Base-by-base conservation (phyloP, 2,888 invertebrate species). In the Phania funesta region DNA sequence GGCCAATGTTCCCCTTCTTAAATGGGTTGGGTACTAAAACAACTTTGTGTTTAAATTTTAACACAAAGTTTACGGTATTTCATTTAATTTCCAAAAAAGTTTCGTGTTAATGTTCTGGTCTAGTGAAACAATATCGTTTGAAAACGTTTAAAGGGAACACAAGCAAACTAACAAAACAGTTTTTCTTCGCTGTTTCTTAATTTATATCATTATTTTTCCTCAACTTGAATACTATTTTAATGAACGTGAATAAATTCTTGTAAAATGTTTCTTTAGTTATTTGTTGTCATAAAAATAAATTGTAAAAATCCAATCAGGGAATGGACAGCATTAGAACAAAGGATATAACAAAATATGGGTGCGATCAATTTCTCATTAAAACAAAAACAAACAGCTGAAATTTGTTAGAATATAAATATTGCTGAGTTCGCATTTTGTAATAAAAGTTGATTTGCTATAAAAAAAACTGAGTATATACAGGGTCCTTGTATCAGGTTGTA, bases 221-320 rank as follows among this genome's bases (percentile, higher is more conserved):
- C 4, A n/a, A 13, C 3, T n/a, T 38, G n/a, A n/a, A 38, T 9
- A 38, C 3, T 13, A 2, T 38, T 2, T 13, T 13, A 38, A 11
- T 38, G 4, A 3, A 13, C 4, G 11, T 3, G 5, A 13, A 38
- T 38, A 38, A n/a, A 38, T n/a, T 11, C 20, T 38, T 24, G 32
- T 1, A 7, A 26, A 20, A n/a, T 54, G 4, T 29, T 26, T 1
- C 24, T 44, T 35, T 1, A 18, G 5, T 46, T 41, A 5, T 16
- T 38, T 50, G 35, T 44, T 52, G 73, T 54, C 62, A 64, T 44
- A 22, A 73, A 62, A 62, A 62, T 52, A 73, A 73, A 73, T 62
- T 41, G 62, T 64, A 54, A 3, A 35, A 4, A 38, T 13, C n/a
- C 1, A 13, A n/a, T 13, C 11, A n/a, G 13, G 9, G 35, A 38